Evolutionary conservation across 1,140 invertebrate species (phyloP).

Genomic region (Scaptomyza hsui): DNA sequence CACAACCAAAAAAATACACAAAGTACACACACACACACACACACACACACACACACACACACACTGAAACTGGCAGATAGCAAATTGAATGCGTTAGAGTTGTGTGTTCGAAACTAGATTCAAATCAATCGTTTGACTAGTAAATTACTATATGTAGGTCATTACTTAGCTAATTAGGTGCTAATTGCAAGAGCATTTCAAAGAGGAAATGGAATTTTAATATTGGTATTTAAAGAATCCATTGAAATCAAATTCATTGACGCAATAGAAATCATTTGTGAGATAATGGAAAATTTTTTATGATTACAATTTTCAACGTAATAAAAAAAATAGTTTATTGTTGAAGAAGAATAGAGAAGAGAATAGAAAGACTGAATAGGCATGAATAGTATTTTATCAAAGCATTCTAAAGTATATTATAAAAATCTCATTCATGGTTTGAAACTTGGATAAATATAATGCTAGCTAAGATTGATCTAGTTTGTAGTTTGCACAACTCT

Average conservation of each 20-base stretch:
- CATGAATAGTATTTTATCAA: too few relatives aligned
- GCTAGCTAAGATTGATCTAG: background rate
- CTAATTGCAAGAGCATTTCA: background rate
- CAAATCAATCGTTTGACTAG: background rate
- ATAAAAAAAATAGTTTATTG: too few relatives aligned
- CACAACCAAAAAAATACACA: slow-evolving; percentile 10
- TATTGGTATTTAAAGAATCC: background rate
- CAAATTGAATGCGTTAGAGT: slow-evolving; percentile 4
- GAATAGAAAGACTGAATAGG: too few relatives aligned
- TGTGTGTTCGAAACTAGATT: slow-evolving; percentile 18
- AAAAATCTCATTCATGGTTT: too few relatives aligned
- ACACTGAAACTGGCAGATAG: slow-evolving; percentile 6
- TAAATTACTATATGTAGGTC: background rate
- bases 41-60: slow-evolving; percentile 12
- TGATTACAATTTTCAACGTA: too few relatives aligned
- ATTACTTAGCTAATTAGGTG: background rate
- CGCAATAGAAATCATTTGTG: too few relatives aligned
- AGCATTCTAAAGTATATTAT: too few relatives aligned
- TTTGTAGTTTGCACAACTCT: background rate
- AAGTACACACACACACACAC: slow-evolving; percentile 10
- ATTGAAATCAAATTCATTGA: background rate
- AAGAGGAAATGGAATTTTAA: background rate
- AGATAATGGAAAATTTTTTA: too few relatives aligned
- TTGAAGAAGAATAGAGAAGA: too few relatives aligned
- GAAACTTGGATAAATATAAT: too few relatives aligned